Conservation (phyloP, 2,797 vertebrate genomes). For the Rhynchonycteris naso region DNA sequence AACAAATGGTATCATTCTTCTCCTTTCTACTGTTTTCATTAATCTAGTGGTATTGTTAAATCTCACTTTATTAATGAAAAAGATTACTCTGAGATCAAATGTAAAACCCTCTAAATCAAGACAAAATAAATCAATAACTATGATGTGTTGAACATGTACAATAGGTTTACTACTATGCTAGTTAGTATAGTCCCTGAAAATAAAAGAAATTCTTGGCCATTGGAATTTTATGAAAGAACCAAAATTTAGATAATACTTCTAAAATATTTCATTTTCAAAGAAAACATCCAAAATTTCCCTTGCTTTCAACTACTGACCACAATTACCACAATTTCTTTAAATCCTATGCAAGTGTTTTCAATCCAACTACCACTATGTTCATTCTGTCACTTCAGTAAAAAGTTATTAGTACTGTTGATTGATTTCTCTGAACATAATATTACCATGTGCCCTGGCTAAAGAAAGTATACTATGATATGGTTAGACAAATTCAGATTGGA, state of each 20-base stretch:
- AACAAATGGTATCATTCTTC: neutral
- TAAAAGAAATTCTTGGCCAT: neutral
- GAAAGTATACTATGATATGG: neutral
- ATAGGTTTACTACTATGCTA: neutral
- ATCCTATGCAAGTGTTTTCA: neutral
- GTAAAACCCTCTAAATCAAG: slow-evolving; percentile 17
- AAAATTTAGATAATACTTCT: neutral
- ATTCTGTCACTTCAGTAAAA: neutral
- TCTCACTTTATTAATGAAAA: neutral
- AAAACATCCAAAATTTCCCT: neutral
- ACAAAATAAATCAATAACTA: slow-evolving; percentile 16
- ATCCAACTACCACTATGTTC: neutral
- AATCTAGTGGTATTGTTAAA: neutral
- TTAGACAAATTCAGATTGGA: neutral
- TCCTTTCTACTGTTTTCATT: neutral
- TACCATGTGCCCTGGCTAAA: neutral
- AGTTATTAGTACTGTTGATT: neutral
- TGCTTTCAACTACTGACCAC: neutral
- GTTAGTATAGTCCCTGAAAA: neutral
- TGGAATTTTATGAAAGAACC: neutral
- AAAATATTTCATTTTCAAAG: neutral
- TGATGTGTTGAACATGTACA: neutral
- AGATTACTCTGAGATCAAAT: neutral
- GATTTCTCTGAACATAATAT: neutral
- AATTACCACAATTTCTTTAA: neutral